A percentile compares a stretch with the other conserved stretches of the same genome.
Conservation (phyloP, 1,140 invertebrate genomes). For the Drusus annulatus region DNA sequence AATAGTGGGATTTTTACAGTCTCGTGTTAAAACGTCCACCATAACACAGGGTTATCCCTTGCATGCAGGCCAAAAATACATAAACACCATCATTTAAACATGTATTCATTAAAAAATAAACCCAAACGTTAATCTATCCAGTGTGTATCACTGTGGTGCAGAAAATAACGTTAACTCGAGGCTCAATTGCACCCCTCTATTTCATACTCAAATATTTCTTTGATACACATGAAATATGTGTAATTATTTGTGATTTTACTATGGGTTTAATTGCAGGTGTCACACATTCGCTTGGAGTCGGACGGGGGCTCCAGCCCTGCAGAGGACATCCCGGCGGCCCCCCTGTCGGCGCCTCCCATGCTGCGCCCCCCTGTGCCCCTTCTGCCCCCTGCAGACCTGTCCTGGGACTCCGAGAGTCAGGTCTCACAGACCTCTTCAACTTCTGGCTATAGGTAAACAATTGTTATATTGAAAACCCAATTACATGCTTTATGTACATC, state of each 20-base stretch:
- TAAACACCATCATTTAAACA: too few species aligned
- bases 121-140: too few species aligned
- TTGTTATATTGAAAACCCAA: too few species aligned
- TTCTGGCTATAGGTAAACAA: constrained; percentile 78
- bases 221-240: neutral
- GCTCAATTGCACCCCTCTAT: neutral
- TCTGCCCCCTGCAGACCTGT: constrained; percentile 71
- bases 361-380: constrained; percentile 59
- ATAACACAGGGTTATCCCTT: too few species aligned
- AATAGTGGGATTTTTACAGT: too few species aligned
- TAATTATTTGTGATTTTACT: neutral
- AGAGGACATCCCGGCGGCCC: constrained; percentile 60
- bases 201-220: neutral
- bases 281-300: constrained; percentile 68
- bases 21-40: too few species aligned
- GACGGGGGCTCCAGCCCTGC: constrained; percentile 66
- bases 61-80: too few species aligned
- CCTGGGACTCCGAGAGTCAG: constrained; percentile 84
- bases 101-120: too few species aligned
- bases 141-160: too few species aligned
- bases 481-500: too few species aligned
- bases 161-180: too few species aligned
- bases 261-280: constrained; percentile 58
- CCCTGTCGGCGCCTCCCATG: constrained; percentile 61
- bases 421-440: constrained; percentile 83